phyloP scores from a whole-genome alignment of 2,888 invertebrate species.

The Diogma glabrata region DNA sequence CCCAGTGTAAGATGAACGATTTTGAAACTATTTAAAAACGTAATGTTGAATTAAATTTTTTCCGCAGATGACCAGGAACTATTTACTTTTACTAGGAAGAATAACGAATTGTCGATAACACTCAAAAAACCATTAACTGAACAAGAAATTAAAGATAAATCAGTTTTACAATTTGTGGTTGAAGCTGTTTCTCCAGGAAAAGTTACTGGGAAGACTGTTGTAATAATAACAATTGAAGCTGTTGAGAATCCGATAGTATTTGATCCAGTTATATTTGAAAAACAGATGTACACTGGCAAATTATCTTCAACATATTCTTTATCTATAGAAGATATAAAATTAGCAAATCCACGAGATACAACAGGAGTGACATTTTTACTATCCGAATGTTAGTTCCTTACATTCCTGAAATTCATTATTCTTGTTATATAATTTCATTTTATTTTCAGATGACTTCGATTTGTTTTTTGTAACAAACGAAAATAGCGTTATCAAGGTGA shows the following conservation, averaged over 20 bases:
- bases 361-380: too few relatives aligned
- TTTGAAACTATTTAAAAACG: too few relatives aligned
- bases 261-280: background rate
- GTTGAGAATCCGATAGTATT: too few relatives aligned
- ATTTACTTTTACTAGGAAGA: too few relatives aligned
- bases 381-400: too few relatives aligned
- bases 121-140: background rate
- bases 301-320: too few relatives aligned
- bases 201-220: background rate
- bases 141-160: background rate
- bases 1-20: too few relatives aligned
- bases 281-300: background rate
- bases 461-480: background rate
- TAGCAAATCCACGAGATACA: too few relatives aligned
- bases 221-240: slow-evolving; percentile 4
- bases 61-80: too few relatives aligned
- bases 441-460: background rate
- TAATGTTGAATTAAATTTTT: too few relatives aligned
- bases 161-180: background rate
- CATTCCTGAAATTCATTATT: background rate
- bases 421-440: background rate
- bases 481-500: background rate
- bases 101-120: too few relatives aligned
- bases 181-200: background rate
- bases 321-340: too few relatives aligned